These are phyloP conservation scores for Genyomyrus donnyi DNA, from an alignment of 2,113 vertebrate species.

Conservation along the genomic window DNA sequence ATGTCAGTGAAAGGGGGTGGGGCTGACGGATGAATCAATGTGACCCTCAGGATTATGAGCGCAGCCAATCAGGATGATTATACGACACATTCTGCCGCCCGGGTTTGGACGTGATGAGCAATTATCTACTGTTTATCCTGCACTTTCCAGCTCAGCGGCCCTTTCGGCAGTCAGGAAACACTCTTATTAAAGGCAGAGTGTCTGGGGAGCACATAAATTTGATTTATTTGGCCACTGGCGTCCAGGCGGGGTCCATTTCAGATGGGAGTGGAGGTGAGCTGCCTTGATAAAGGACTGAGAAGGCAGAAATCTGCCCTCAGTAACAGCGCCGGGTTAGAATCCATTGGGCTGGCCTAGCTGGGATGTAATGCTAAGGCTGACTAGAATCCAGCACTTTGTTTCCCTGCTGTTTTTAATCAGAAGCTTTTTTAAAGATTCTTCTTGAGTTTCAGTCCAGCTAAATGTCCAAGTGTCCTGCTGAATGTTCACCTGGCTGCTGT, in stretches of 20 bases:
- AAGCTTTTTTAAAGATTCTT: background rate
- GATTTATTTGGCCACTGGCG: background rate
- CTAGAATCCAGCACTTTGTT: background rate
- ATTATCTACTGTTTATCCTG: slow-evolving; percentile 14
- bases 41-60: slow-evolving; percentile 2
- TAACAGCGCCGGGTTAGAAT: background rate
- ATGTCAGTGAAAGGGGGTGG: background rate
- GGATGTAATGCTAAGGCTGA: background rate
- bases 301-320: background rate
- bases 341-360: background rate
- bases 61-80: slow-evolving; percentile 11
- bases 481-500: background rate
- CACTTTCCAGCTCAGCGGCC: background rate
- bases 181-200: slow-evolving; percentile 3
- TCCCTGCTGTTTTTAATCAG: background rate
- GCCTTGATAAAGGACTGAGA: background rate
- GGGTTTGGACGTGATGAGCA: background rate
- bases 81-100: background rate
- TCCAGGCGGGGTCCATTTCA: background rate
- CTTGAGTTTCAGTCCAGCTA: background rate
- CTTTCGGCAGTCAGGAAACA: background rate
- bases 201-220: background rate
- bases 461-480: background rate
- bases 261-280: background rate
- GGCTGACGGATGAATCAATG: background rate